Base-by-base conservation (phyloP, 2,797 vertebrate genomes). In the Chiroxiphia lanceolata region DNA sequence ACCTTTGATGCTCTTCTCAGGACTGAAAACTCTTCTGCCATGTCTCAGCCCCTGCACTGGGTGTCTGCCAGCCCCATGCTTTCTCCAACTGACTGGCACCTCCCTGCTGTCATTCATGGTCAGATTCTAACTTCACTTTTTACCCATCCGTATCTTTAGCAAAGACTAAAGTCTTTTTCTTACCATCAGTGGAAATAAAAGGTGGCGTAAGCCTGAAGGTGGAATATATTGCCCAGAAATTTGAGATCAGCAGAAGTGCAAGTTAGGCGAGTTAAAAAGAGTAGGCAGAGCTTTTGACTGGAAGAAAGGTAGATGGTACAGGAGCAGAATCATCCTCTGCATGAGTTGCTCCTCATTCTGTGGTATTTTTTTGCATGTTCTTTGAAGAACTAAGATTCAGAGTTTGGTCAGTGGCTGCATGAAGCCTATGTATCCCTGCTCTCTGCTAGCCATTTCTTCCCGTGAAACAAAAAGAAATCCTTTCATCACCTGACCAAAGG, bases 21-120 rank as follows among this genome's bases (percentile, higher is more conserved):
- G 72, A 57, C 21, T 88, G 64, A 61, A 74, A 85, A 23, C 5
- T n/a, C 9, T 54, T 15, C 31, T 91, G 44, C n/a, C 48, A 27
- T 1, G 2, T 77, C 36, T n/a, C 25, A 85, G 0, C 4, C n/a
- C 17, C 11, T 59, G 4, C 5, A 3, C 10, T 9, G 9, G 19
- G 16, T 91, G 47, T 34, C 44, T 67, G 47, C 15, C 68, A 89
- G 31, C 16, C 11, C 45, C 40, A 15, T 33, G 68, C 22, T 87
- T 47, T 80, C 19, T 23, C 17, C 56, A 44, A 38, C 27, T 54
- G 44, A 65, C 21, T 77, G 54, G 13, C 34, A 59, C 6, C 16
- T 79, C 50, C 40, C 63, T 61, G 44, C 42, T 72, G 22, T 22
- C 42, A 45, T 31, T 53, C 38, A 11, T 7, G 8, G 15, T 54